Conservation (phyloP, 2,888 invertebrate genomes). For the Caenorhabditis japonica region DNA sequence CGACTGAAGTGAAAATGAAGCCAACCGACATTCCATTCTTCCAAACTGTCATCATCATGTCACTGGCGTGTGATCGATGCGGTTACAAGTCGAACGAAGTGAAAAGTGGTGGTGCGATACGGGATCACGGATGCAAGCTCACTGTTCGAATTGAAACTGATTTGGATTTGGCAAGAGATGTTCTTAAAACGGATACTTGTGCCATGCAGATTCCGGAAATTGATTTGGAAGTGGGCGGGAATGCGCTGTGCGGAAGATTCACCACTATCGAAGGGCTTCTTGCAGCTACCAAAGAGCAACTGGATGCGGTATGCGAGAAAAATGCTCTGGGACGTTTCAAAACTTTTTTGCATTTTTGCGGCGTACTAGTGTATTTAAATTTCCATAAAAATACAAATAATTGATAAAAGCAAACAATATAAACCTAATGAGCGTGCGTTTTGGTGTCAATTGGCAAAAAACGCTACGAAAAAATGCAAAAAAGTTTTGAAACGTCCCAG, state of each 20-base stretch:
- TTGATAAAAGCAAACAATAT: not conserved
- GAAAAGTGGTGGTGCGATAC: conserved; percentile 69
- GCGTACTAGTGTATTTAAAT: too few relatives aligned
- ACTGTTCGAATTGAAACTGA: conserved; percentile 65
- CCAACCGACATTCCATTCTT: conserved; percentile 89
- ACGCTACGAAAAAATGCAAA: too few relatives aligned
- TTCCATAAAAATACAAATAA: too few relatives aligned
- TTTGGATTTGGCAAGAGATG: conserved; percentile 91
- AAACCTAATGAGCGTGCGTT: too few relatives aligned
- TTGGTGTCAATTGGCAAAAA: too few relatives aligned
- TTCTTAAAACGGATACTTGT: conserved; percentile 92
- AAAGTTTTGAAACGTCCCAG: too few relatives aligned
- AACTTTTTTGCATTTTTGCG: too few relatives aligned
- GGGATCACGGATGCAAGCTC: conserved; percentile 69
- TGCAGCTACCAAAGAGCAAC: conserved; percentile 83
- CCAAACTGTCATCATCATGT: conserved; percentile 98
- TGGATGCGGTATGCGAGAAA: conserved; percentile 45
- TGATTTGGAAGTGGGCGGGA: conserved; percentile 84
- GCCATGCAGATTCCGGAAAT: conserved; percentile 87
- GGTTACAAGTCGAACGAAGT: conserved; percentile 95
- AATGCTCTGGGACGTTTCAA: too few relatives aligned
- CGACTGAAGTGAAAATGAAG: conserved; percentile 93
- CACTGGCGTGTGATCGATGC: conserved; percentile 90
- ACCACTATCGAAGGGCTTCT: conserved; percentile 94
- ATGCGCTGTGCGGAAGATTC: conserved; percentile 91